Percentiles rank a stretch among this genome's conserved stretches.
Conservation (phyloP, 2,797 vertebrate genomes). For the Hyperoplus lanceolatus region DNA sequence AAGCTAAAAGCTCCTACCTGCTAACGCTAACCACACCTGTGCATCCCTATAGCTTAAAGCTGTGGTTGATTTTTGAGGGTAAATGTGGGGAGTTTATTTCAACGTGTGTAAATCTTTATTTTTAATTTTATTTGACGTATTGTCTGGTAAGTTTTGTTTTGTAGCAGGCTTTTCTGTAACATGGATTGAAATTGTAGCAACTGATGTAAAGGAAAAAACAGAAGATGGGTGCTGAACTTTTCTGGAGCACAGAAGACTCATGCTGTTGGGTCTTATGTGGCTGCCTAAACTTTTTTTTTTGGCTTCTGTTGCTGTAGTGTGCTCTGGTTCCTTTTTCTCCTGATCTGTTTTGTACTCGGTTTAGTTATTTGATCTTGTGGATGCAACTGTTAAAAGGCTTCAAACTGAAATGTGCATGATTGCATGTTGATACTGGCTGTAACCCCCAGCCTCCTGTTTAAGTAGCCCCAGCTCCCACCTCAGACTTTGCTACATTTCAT, state of each 20-base stretch:
- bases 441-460: constrained; percentile 33
- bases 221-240: constrained; percentile 44
- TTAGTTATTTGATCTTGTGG: constrained; percentile 74
- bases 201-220: constrained; percentile 21
- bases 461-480: constrained; percentile 12
- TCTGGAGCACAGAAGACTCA: constrained; percentile 34
- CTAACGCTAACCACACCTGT: constrained; percentile 31
- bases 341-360: constrained; percentile 52
- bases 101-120: constrained; percentile 45
- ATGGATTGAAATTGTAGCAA: constrained; percentile 53
- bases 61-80: constrained; percentile 1
- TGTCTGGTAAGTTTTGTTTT: constrained; percentile 51
- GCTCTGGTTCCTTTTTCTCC: constrained; percentile 10
- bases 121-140: constrained; percentile 39
- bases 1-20: constrained; percentile 25
- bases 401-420: constrained; percentile 82
- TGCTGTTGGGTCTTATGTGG: constrained; percentile 29
- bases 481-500: constrained; percentile 43
- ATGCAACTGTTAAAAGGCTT: constrained; percentile 75
- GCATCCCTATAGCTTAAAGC: neutral
- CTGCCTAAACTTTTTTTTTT: constrained; percentile 50
- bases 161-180: constrained; percentile 53
- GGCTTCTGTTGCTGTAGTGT: constrained; percentile 39
- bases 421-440: constrained; percentile 81
- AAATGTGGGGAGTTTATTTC: constrained; percentile 32